These are phyloP conservation scores for Hypotaenidia okinawae DNA, from an alignment of 2,797 vertebrate species.

Conservation along the genomic window DNA sequence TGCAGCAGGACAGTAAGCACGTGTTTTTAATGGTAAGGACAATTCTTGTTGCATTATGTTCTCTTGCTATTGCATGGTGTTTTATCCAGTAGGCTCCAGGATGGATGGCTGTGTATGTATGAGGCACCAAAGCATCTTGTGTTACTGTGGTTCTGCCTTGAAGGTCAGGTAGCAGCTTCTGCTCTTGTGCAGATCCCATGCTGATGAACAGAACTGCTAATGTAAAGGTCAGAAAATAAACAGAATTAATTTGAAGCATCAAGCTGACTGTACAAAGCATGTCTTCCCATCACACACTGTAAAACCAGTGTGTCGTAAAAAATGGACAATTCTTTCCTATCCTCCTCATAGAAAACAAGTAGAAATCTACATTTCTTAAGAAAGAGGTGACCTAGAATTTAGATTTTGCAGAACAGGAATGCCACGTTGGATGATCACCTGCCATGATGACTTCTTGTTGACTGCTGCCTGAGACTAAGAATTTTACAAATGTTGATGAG, in stretches of 20 bases:
- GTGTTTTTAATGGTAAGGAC: neutral
- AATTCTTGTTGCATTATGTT: neutral
- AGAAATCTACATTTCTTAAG: neutral
- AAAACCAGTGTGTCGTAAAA: neutral
- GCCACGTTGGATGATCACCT: neutral
- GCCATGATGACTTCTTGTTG: neutral
- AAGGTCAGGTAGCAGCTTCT: neutral
- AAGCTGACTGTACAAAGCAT: neutral
- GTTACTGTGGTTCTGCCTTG: neutral
- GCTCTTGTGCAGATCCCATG: neutral
- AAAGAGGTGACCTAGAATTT: neutral
- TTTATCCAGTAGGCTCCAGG: neutral
- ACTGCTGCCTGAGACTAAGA: neutral
- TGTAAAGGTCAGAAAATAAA: slow-evolving; percentile 42
- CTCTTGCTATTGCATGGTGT: neutral
- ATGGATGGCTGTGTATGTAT: neutral
- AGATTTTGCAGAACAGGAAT: neutral
- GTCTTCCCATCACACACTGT: neutral
- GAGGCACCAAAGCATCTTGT: neutral
- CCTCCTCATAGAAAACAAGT: neutral
- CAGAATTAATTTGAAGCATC: slow-evolving; percentile 5
- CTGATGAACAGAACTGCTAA: neutral
- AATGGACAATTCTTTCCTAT: neutral
- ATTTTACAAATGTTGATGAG: neutral
- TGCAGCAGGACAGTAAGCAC: neutral